A percentile compares a stretch with the other conserved stretches of the same genome.
Conservation (phyloP, 2,113 vertebrate species). For the Osmerus mordax region DNA sequence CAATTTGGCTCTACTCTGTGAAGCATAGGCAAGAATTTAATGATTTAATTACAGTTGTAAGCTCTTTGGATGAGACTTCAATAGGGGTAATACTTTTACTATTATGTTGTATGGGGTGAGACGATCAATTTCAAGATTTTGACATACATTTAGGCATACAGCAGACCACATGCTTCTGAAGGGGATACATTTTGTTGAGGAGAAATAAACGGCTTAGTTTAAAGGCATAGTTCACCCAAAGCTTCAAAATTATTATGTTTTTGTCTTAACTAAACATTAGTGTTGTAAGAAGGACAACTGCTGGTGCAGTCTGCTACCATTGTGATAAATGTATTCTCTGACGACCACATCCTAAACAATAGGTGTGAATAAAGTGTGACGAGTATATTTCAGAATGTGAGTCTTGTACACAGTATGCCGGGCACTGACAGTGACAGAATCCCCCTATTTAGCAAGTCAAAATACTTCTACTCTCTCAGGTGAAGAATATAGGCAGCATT, state of each 20-base stretch:
- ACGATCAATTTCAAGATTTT: slow-evolving; percentile 47
- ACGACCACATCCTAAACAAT: not conserved
- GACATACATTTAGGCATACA: slow-evolving; percentile 25
- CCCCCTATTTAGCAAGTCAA: slow-evolving; percentile 70
- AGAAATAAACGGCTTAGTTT: not conserved
- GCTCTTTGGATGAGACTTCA: slow-evolving; percentile 95
- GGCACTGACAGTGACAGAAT: slow-evolving; percentile 76
- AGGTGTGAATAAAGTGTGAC: slow-evolving; percentile 32
- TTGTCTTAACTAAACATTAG: no score
- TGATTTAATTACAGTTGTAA: slow-evolving; percentile 99
- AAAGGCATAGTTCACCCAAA: no score
- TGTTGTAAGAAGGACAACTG: no score
- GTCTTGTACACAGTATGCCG: slow-evolving; percentile 63
- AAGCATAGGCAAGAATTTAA: slow-evolving; percentile 95
- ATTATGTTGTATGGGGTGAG: slow-evolving; percentile 68
- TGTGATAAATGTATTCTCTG: not conserved
- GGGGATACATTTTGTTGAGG: not conserved
- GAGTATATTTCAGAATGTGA: slow-evolving; percentile 75
- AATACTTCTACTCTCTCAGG: slow-evolving; percentile 55
- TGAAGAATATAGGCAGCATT: not conserved
- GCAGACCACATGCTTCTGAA: not conserved
- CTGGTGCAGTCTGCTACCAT: not conserved
- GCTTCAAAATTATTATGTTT: no score
- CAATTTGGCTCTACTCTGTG: slow-evolving; percentile 88
- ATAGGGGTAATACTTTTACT: slow-evolving; percentile 79